Evolutionary conservation across 2,113 vertebrate species (phyloP).

Genomic region (Podarcis raffonei): DNA sequence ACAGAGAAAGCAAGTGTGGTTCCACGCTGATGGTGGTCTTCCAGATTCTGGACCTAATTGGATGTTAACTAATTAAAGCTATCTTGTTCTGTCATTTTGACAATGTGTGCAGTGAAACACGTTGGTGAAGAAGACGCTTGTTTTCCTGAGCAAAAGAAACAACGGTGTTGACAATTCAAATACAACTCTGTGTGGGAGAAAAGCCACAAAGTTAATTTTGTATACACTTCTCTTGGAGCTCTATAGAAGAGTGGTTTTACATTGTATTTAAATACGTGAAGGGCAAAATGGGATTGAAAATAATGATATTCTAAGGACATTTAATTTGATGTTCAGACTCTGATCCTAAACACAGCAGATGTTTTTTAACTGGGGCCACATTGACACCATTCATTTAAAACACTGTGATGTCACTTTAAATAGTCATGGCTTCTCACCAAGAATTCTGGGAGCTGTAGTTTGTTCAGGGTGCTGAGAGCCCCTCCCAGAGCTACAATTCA

Average conservation of each 20-base stretch:
- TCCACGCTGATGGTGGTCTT: slow-evolving; percentile 62
- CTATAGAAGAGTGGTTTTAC: not conserved
- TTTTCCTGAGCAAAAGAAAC: slow-evolving; percentile 17
- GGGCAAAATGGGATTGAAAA: too few species aligned
- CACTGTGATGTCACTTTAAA: too few species aligned
- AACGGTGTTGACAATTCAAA: not conserved
- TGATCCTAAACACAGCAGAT: not conserved
- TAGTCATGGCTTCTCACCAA: too few species aligned
- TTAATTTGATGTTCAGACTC: not conserved
- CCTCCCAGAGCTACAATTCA: too few species aligned
- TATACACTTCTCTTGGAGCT: not conserved
- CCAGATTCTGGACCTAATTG: slow-evolving; percentile 47
- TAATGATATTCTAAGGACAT: not conserved
- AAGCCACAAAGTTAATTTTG: not conserved
- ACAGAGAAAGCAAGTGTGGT: slow-evolving; percentile 17
- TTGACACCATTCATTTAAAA: too few species aligned
- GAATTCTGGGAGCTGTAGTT: too few species aligned
- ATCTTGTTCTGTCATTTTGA: slow-evolving; percentile 62
- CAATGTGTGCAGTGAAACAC: slow-evolving; percentile 44
- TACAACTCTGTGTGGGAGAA: not conserved
- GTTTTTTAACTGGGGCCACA: too few species aligned
- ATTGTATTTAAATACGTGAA: not conserved
- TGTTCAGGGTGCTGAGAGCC: too few species aligned
- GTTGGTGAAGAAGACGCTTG: slow-evolving; percentile 24
- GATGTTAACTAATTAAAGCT: slow-evolving; percentile 63